A percentile compares a stretch with the other conserved stretches of the same genome.
Evolutionary conservation across 2,797 vertebrate species (phyloP).

Genomic region (Enteromius trimaculatus): DNA sequence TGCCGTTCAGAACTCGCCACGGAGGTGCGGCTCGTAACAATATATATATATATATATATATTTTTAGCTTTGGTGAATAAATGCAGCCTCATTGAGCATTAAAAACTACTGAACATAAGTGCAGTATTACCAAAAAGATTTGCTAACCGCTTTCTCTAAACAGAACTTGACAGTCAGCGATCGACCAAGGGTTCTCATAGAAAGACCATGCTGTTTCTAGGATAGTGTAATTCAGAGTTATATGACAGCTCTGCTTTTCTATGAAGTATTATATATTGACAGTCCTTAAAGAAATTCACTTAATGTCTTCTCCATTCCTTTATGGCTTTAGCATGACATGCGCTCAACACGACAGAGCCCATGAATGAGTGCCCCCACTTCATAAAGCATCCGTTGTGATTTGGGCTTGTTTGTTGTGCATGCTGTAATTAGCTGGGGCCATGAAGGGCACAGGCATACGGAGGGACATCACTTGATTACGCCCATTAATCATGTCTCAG

Average conservation of each 20-base stretch:
- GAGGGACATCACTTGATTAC: conserved; percentile 74
- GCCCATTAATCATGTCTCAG: conserved; percentile 74
- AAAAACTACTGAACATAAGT: background rate
- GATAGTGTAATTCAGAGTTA: background rate
- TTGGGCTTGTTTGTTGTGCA: conserved; percentile 68
- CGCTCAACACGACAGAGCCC: conserved; percentile 33
- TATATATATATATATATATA: no score
- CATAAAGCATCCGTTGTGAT: conserved; percentile 68
- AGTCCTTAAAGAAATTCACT: conserved; percentile 3
- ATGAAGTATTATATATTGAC: background rate
- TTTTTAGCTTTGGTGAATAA: background rate
- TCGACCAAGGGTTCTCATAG: background rate
- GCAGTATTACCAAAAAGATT: background rate
- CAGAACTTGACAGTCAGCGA: background rate
- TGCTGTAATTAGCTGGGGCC: conserved; percentile 68
- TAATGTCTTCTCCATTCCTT: background rate
- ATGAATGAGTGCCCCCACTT: conserved; percentile 44
- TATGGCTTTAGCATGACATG: conserved; percentile 22
- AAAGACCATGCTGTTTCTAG: background rate
- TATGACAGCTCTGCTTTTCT: background rate
- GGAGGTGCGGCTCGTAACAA: no score
- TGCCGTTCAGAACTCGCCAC: no score
- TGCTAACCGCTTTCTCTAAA: background rate
- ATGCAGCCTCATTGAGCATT: background rate
- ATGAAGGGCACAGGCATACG: conserved; percentile 66